Evolutionary conservation across 2,797 vertebrate species (phyloP).

Genomic region (Urosaurus nigricauda): DNA sequence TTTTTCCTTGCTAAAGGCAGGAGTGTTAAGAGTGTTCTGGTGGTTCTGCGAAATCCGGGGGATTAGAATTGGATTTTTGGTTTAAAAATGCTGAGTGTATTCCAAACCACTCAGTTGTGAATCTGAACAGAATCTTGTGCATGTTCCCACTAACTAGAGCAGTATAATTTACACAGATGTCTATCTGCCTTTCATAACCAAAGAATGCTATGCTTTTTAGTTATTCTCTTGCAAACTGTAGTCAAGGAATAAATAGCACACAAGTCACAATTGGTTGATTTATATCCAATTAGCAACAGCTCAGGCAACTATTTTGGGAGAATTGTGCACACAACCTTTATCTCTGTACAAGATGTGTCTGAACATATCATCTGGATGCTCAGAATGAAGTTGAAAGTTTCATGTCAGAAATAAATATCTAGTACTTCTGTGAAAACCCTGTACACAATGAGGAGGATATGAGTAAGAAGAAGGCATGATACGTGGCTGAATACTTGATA

Average conservation of each 20-base stretch:
- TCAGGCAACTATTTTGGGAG: background rate
- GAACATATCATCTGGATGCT: background rate
- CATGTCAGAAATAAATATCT: background rate
- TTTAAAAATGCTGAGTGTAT: background rate
- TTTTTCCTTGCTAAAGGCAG: background rate
- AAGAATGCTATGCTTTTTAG: background rate
- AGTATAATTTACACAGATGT: background rate
- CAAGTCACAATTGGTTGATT: background rate
- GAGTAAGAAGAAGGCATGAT: background rate
- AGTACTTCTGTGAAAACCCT: background rate
- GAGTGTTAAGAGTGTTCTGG: background rate
- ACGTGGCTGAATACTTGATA: too few species aligned
- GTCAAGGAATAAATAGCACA: background rate
- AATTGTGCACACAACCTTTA: background rate
- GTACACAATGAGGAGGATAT: background rate
- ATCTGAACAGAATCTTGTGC: background rate
- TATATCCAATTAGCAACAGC: background rate
- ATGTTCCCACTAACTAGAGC: background rate
- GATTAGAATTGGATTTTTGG: background rate
- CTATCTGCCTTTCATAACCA: background rate
- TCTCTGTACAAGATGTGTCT: background rate
- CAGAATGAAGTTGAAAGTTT: background rate
- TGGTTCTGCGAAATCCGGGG: background rate
- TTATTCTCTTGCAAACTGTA: background rate
- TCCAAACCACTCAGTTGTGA: too few species aligned